Evolutionary conservation across 2,113 vertebrate species (phyloP).

Genomic region (Otocyon megalotis): DNA sequence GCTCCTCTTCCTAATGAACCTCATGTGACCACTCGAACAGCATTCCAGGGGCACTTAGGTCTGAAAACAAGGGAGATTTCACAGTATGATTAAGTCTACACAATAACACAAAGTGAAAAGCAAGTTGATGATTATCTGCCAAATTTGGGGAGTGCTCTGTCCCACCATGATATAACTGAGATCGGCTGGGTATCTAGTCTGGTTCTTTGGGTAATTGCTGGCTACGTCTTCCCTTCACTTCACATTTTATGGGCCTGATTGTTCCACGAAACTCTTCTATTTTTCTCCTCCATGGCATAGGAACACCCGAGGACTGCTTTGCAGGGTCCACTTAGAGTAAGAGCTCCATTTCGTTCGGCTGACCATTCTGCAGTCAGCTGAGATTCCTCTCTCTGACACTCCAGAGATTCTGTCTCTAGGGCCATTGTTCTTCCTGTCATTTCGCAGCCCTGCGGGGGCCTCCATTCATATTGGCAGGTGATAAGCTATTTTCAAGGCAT

Average conservation of each 20-base stretch:
- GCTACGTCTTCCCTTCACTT: conserved; percentile 48
- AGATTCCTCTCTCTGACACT: conserved; percentile 23
- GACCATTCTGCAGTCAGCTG: neutral
- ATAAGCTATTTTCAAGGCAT: conserved; percentile 75
- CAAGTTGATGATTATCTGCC: conserved; percentile 55
- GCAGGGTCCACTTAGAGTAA: conserved; percentile 48
- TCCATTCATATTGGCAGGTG: conserved; percentile 65
- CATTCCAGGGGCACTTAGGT: conserved; percentile 49
- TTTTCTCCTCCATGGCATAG: conserved; percentile 40
- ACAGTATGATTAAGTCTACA: conserved; percentile 62
- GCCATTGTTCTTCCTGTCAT: conserved; percentile 51
- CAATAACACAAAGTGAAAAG: conserved; percentile 64
- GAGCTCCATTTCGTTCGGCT: conserved; percentile 43
- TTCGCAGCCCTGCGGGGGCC: conserved; percentile 30
- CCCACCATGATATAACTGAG: conserved; percentile 38
- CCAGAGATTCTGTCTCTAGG: conserved; percentile 14
- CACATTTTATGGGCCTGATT: conserved; percentile 28
- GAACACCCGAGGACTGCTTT: conserved; percentile 60
- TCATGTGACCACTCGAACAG: conserved; percentile 55
- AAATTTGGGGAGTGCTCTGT: conserved; percentile 14
- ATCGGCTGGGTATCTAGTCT: conserved; percentile 45
- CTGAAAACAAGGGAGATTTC: conserved; percentile 69
- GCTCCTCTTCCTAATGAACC: conserved; percentile 59
- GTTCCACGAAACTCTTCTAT: conserved; percentile 44
- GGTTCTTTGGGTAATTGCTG: conserved; percentile 64